These are phyloP conservation scores for Heliothis subflexa DNA, from an alignment of 1,140 invertebrate genomes.

Conservation along the genomic window DNA sequence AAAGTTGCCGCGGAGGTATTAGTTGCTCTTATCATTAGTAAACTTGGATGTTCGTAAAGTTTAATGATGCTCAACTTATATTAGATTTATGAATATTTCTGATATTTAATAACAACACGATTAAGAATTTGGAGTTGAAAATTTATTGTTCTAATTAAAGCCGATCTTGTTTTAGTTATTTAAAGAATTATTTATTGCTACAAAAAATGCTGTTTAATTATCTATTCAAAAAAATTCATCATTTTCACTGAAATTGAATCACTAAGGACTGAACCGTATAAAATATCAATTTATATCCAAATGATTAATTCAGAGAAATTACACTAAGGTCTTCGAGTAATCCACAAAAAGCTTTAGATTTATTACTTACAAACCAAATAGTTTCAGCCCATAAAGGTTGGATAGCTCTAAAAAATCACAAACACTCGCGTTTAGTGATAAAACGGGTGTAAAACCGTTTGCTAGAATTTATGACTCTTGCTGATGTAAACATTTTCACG, in stretches of 20 bases:
- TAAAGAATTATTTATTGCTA: too few species aligned
- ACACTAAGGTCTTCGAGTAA: neutral
- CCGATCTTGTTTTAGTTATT: too few species aligned
- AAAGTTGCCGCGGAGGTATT: neutral
- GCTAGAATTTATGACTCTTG: conserved; percentile 14
- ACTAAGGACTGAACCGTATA: neutral
- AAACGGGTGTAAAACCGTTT: conserved; percentile 27
- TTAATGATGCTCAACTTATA: conserved; percentile 7
- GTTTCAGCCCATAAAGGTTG: conserved; percentile 30
- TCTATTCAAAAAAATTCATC: too few species aligned
- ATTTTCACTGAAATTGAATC: neutral
- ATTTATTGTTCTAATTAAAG: too few species aligned
- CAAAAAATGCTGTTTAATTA: too few species aligned
- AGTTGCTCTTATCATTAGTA: conserved; percentile 5
- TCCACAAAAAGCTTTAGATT: conserved; percentile 9
- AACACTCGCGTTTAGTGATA: conserved; percentile 35
- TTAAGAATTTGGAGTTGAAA: too few species aligned
- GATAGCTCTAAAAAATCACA: conserved; percentile 30
- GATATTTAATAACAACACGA: neutral
- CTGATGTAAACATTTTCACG: conserved; percentile 23
- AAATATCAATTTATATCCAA: neutral
- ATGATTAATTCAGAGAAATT: neutral
- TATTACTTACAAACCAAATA: conserved; percentile 10
- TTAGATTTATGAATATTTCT: neutral
- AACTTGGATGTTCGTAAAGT: conserved; percentile 8